A percentile compares a stretch with the other conserved stretches of the same genome.
phyloP scores from a whole-genome alignment of 2,797 vertebrate genomes.

The Delichon dasypus region DNA sequence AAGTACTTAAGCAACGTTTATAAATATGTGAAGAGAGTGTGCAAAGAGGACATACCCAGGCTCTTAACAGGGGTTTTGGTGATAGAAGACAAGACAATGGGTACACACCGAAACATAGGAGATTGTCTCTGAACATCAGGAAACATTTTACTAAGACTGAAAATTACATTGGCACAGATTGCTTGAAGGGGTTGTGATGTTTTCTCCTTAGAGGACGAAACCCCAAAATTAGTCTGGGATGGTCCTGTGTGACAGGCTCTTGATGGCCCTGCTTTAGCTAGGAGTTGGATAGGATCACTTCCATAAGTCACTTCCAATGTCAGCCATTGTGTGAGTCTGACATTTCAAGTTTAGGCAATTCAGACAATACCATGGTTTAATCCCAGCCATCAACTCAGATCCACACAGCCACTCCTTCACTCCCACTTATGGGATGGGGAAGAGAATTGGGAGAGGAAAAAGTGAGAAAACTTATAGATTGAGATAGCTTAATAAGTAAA shows the following conservation, averaged over 20 bases:
- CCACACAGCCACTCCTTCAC: not conserved
- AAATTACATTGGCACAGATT: not conserved
- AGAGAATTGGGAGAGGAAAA: not conserved
- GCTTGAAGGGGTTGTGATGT: not conserved
- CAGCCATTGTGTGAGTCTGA: not conserved
- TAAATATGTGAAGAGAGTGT: not conserved
- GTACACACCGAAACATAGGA: not conserved
- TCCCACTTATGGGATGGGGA: not conserved
- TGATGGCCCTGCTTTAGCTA: not conserved
- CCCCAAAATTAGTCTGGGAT: not conserved
- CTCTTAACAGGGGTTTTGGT: not conserved
- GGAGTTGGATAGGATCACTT: accelerated
- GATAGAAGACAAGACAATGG: not conserved
- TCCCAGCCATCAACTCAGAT: not conserved
- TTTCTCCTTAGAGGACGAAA: not conserved
- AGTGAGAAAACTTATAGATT: not conserved
- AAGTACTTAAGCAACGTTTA: not conserved
- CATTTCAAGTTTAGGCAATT: not conserved
- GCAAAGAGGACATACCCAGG: not conserved
- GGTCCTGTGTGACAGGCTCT: not conserved
- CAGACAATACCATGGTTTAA: not conserved
- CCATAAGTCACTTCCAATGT: not conserved
- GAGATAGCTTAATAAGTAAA: not conserved
- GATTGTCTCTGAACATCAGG: not conserved
- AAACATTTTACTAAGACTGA: not conserved